These are phyloP conservation scores for Chrysemys picta DNA, from an alignment of 2,113 vertebrate genomes.

Conservation along the genomic window DNA sequence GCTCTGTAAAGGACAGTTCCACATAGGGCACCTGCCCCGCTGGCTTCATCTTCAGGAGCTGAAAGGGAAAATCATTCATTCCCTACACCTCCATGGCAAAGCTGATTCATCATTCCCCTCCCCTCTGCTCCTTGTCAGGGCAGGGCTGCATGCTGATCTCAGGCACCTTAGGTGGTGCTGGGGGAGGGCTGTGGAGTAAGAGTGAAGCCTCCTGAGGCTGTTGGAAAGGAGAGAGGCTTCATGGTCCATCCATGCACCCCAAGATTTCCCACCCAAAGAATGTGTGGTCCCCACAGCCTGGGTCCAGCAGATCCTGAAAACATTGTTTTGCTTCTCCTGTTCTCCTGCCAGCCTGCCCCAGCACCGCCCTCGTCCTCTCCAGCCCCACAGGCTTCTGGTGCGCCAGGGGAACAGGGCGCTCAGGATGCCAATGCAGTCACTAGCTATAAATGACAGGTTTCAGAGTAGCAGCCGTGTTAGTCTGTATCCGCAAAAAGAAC, in stretches of 20 bases:
- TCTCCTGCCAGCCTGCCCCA: not conserved
- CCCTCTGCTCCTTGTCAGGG: not conserved
- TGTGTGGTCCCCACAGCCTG: not conserved
- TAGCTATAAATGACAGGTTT: not conserved
- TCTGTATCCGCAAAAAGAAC: too few species aligned
- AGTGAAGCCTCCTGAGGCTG: not conserved
- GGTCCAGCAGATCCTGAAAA: not conserved
- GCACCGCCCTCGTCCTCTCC: not conserved
- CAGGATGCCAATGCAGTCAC: not conserved
- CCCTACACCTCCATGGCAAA: not conserved
- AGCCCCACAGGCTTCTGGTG: not conserved
- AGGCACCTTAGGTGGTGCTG: not conserved
- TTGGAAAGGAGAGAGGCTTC: rapidly evolving
- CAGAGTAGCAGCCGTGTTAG: too few species aligned
- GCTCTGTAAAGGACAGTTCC: slow-evolving; percentile 77
- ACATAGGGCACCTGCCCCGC: slow-evolving; percentile 60
- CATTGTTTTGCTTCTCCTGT: not conserved
- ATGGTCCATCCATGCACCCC: rapidly evolving
- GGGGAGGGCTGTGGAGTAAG: not conserved
- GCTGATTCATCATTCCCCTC: not conserved
- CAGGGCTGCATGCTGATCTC: not conserved
- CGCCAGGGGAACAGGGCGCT: not conserved
- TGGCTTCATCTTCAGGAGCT: slow-evolving; percentile 81
- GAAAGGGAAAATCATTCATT: slow-evolving; percentile 53
- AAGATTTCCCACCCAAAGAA: not conserved